Base-by-base conservation (phyloP, 2,113 vertebrate genomes). In the Pyxicephalus adspersus region DNA sequence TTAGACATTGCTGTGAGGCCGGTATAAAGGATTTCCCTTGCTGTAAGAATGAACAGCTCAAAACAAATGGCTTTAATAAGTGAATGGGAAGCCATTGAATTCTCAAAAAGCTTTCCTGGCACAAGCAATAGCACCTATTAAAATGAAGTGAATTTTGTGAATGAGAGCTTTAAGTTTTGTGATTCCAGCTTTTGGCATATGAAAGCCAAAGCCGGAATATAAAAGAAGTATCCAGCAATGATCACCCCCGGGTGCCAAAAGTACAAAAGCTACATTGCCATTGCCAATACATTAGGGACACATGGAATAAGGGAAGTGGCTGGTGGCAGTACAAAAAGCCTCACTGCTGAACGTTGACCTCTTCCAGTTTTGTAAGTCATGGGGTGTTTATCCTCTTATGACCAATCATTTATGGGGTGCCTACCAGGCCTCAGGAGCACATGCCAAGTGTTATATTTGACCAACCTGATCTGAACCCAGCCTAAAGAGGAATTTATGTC, bases 71-170 rank as follows among this genome's bases (percentile, higher is more conserved):
- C 84, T 85, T 76, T 73, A 85, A 78, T 76, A 70, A 86, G 58
- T 22, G 67, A 78, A 3, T 0, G 0, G 76, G 52, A 60, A 68
- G 64, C 83, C 52, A 31, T 64, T 22, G 0, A 54, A 50, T 73
- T 83, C 82, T 72, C 83, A 84, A 73, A 87, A 64, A 86, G 86
- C 79, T 84, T 87, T 86, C 84, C 85, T 87, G 86, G 86, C 86
- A 87, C 79, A 63, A 78, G 60, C n/a, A 52, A 60, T 25, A 45
- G n/a, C 76, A 66, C 73, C 76, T 55, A 83, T 87, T 85, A 81
- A 74, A 60, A 54, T 65, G 81, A 63, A 73, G 52, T 76, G 83
- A 80, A 84, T 85, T 87, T 85, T 84, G 85, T 83, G 86, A 87
- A 86, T 84, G 80, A 58, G 83, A 55, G 28, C 72, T 84, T 68